Conservation (phyloP, 2,888 invertebrate genomes). For the Trichacis sp. region DNA sequence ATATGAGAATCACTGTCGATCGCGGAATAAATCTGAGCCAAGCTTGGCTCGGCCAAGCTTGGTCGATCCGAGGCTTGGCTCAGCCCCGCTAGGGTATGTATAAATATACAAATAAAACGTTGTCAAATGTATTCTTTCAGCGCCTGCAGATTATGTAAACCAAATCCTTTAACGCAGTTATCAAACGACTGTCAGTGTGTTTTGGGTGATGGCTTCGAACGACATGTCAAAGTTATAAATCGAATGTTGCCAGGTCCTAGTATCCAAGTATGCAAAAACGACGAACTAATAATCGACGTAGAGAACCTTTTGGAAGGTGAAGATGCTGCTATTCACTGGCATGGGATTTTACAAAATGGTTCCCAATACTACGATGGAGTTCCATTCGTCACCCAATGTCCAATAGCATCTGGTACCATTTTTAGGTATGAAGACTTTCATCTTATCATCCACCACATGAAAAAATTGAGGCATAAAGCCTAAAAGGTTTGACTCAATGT, state of each 20-base stretch:
- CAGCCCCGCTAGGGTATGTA: too few relatives aligned
- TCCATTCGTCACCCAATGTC: constrained; percentile 89
- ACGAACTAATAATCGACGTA: constrained; percentile 87
- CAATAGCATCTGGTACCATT: constrained; percentile 85
- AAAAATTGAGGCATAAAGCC: too few relatives aligned
- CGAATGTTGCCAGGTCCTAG: constrained; percentile 90
- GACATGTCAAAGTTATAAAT: constrained; percentile 86
- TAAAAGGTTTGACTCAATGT: too few relatives aligned
- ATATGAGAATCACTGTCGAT: too few relatives aligned
- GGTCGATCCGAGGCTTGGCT: too few relatives aligned
- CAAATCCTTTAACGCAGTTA: constrained; percentile 85
- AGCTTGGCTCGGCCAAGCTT: too few relatives aligned
- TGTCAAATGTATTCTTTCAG: constrained; percentile 67
- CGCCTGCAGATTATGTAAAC: constrained; percentile 85
- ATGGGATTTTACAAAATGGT: constrained; percentile 86
- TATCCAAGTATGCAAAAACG: constrained; percentile 85
- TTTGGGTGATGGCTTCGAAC: constrained; percentile 86
- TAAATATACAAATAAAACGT: not conserved
- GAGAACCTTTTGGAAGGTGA: constrained; percentile 87
- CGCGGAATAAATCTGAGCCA: too few relatives aligned
- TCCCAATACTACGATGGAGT: constrained; percentile 91
- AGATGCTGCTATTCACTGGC: constrained; percentile 92
- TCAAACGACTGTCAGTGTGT: constrained; percentile 89
- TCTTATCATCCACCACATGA: too few relatives aligned
- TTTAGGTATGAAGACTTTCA: constrained; percentile 76